These are phyloP conservation scores for Mastomys coucha DNA, from an alignment of 2,113 vertebrate genomes.

Conservation along the genomic window DNA sequence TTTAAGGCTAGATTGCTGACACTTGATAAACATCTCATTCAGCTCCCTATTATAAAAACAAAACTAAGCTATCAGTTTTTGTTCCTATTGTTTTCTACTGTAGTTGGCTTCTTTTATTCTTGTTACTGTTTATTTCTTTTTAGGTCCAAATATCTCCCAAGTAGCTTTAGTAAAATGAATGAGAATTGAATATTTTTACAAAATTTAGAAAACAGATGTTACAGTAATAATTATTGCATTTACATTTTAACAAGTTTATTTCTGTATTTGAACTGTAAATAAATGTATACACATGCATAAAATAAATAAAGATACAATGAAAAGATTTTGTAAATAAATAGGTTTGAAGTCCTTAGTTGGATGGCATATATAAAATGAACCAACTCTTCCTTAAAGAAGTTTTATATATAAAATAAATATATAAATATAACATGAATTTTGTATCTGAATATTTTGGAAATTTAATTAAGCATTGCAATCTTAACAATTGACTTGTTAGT, in stretches of 20 bases:
- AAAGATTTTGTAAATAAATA: neutral
- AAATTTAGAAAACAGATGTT: neutral
- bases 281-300: neutral
- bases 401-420: constrained; percentile 50
- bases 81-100: neutral
- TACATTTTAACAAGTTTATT: neutral
- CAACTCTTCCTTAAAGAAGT: neutral
- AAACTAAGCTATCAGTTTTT: neutral
- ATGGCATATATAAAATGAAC: constrained; percentile 28
- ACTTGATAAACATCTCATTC: constrained; percentile 20
- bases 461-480: neutral
- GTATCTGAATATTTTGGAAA: constrained; percentile 39
- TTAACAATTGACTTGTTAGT: constrained; percentile 26
- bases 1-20: neutral
- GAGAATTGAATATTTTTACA: neutral
- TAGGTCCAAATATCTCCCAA: neutral
- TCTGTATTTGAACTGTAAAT: neutral
- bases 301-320: neutral
- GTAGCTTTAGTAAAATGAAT: neutral
- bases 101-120: neutral
- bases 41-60: constrained; percentile 26
- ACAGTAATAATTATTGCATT: neutral
- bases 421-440: constrained; percentile 28
- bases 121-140: constrained; percentile 21
- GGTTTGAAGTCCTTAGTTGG: constrained; percentile 10